Base-by-base conservation (phyloP, 1,140 invertebrate species). In the Drosophila oshimai region DNA sequence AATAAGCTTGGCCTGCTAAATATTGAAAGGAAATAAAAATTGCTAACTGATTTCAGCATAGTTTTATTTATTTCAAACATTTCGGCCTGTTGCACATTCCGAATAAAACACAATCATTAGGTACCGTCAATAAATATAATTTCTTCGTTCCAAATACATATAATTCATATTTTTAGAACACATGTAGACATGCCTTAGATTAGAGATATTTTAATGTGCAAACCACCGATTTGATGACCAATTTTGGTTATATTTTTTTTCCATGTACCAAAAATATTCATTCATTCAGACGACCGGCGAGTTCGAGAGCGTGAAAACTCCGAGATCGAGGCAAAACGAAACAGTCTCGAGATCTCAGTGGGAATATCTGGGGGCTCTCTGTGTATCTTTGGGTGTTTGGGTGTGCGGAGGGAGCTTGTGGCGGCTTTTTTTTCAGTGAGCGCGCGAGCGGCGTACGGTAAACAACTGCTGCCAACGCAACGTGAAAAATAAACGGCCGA, bases 381-480 rank as follows among this genome's bases (percentile, higher is more conserved):
- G 15, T 9, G 6, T 78, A 58, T 79, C 70, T 79, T 50, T 58
- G 65, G 74, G 68, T 65, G n/a, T n/a, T n/a, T n/a, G n/a, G n/a
- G n/a, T n/a, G n/a, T n/a, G 51, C 26, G 47, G 18, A 44, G 73
- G 33, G 44, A 69, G 60, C 51, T 65, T 75, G 37, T 54, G 34
- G 57, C 49, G 51, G 62, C 69, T 47, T 83, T 70, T 42, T 78
- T 65, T 72, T 86, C 29, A 87, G 81, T 87, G 76, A 87, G 64
- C 57, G 51, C 53, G 69, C 81, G 73, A 88, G 83, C 69, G 81
- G 83, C 81, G 73, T 81, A 87, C 81, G 64, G 81, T 87, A 87
- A 87, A 81, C 81, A 76, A 51, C 71, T 45, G 67, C 67, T 73
- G 61, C 53, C 34, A 57, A 34, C 49, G 47, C 54, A 73, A 47